These are phyloP conservation scores for Acanthosepion lycidas DNA, from an alignment of 2,888 invertebrate genomes.

Conservation along the genomic window DNA sequence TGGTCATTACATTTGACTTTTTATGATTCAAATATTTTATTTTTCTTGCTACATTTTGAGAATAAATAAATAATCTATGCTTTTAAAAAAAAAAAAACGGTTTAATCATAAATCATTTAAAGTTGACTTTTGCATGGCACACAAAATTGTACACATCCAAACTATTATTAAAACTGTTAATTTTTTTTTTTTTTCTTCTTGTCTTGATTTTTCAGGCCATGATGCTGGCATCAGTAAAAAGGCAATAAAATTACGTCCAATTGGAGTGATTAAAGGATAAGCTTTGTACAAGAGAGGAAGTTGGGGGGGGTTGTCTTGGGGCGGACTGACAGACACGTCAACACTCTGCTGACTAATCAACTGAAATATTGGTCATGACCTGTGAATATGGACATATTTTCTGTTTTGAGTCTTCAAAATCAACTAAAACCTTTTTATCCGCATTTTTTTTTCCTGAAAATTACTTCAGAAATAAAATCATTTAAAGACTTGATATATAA, in stretches of 20 bases:
- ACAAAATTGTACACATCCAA: too few species aligned
- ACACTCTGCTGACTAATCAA: not conserved
- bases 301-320: not conserved
- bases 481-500: not conserved
- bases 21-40: too few species aligned
- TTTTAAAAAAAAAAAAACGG: too few species aligned
- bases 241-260: constrained; percentile 94
- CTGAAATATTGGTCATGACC: not conserved
- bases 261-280: constrained; percentile 98
- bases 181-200: not conserved
- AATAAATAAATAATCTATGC: too few species aligned
- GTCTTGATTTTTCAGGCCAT: constrained; percentile 78
- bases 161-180: too few species aligned
- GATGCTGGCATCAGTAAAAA: constrained; percentile 97
- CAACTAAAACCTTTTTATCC: not conserved
- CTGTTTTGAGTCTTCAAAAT: not conserved
- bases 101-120: too few species aligned
- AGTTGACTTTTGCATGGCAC: too few species aligned
- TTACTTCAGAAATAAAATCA: not conserved
- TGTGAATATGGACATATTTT: not conserved
- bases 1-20: too few species aligned
- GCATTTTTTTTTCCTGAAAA: not conserved
- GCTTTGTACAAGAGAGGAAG: not conserved
- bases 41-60: too few species aligned
- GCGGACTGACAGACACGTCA: not conserved